Evolutionary conservation across 1,140 invertebrate species (phyloP).

Genomic region (Palaemon carinicauda): DNA sequence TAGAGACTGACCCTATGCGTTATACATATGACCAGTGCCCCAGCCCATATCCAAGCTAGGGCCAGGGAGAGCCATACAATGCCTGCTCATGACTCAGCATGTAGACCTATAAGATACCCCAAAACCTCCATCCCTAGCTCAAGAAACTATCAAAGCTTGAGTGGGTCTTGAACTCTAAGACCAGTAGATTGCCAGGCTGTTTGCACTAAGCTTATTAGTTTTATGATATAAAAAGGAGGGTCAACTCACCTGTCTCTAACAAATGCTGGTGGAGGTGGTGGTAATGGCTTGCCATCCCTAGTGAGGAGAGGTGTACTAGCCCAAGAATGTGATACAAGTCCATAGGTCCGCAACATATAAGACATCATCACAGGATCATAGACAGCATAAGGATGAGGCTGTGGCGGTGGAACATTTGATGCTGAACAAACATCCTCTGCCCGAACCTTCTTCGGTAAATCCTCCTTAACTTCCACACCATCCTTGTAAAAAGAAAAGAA

Average conservation of each 20-base stretch:
- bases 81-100: too few species aligned
- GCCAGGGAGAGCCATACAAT: too few species aligned
- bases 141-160: too few species aligned
- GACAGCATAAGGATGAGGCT: slow-evolving; percentile 6
- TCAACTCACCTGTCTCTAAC: slow-evolving; percentile 44
- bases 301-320: slow-evolving; percentile 38
- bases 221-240: not conserved
- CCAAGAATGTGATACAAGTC: slow-evolving; percentile 13
- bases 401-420: not conserved
- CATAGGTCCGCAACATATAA: slow-evolving; percentile 35
- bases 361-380: slow-evolving; percentile 27
- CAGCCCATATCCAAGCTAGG: too few species aligned
- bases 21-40: too few species aligned
- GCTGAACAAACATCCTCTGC: slow-evolving; percentile 17
- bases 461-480: slow-evolving; percentile 45
- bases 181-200: too few species aligned
- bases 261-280: slow-evolving; percentile 43
- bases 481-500: slow-evolving; percentile 30
- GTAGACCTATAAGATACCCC: too few species aligned
- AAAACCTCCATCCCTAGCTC: too few species aligned
- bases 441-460: slow-evolving; percentile 49
- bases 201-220: too few species aligned
- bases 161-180: too few species aligned
- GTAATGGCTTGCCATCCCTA: slow-evolving; percentile 44
- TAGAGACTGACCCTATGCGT: too few species aligned